Evolutionary conservation across 2,888 invertebrate genomes (phyloP).

Genomic region (Conops quadrifasciatus): DNA sequence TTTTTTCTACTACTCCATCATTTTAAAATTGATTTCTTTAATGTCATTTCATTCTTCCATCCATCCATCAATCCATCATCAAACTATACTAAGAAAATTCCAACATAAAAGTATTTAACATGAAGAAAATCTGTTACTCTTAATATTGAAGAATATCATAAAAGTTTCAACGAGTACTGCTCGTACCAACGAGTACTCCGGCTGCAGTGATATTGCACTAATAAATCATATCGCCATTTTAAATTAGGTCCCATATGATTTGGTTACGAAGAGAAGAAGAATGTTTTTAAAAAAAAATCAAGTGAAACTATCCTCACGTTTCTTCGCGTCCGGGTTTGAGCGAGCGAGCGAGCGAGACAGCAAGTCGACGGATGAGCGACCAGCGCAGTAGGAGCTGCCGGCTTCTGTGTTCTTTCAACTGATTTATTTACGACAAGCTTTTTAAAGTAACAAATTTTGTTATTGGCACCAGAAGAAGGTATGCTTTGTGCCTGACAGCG

Average conservation of each 20-base stretch:
- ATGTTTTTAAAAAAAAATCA: background rate
- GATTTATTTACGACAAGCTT: slow-evolving; percentile 20
- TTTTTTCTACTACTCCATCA: background rate
- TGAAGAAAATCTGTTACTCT: background rate
- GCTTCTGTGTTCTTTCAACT: background rate
- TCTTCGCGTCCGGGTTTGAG: no score
- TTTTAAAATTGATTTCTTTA: slow-evolving; percentile 2
- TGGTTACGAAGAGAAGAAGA: background rate
- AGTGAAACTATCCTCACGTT: background rate
- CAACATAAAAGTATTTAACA: background rate
- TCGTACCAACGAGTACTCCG: background rate
- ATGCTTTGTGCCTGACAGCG: background rate
- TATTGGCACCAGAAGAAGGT: slow-evolving; percentile 10
- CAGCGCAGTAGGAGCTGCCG: no score
- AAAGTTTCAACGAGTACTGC: slow-evolving; percentile 2
- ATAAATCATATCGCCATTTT: slow-evolving; percentile 11
- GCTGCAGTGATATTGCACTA: slow-evolving; percentile 2
- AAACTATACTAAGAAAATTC: background rate
- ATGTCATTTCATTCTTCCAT: background rate
- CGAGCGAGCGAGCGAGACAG: no score
- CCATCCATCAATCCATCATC: slow-evolving; percentile 1
- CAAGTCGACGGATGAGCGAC: no score
- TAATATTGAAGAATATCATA: background rate
- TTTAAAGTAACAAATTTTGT: slow-evolving; percentile 8
- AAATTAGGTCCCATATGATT: slow-evolving; percentile 7